phyloP scores from a whole-genome alignment of 2,113 vertebrate species.

The Eulemur macaco region DNA sequence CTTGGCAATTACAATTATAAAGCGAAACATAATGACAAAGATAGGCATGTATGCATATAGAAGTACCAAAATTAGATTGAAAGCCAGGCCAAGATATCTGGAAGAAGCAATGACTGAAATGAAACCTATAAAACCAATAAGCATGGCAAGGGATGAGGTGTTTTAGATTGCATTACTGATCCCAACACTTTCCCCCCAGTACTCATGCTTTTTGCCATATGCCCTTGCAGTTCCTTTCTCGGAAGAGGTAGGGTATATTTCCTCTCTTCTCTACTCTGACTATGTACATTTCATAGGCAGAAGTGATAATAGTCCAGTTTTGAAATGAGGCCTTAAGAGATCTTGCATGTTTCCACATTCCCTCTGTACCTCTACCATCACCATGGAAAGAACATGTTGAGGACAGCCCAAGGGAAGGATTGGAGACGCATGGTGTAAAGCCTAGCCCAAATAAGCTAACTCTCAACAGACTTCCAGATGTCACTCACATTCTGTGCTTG shows the following conservation, averaged over 20 bases:
- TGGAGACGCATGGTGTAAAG: not conserved
- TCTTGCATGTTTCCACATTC: not conserved
- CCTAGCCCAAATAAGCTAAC: not conserved
- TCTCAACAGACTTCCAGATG: no score
- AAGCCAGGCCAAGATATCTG: not conserved
- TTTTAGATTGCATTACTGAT: not conserved
- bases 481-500: not conserved
- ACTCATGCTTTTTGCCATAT: not conserved
- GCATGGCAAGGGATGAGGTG: no score
- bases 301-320: not conserved
- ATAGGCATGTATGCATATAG: accelerated
- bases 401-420: not conserved
- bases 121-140: not conserved
- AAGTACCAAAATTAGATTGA: not conserved
- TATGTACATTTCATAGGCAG: not conserved
- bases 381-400: not conserved
- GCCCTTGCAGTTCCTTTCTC: not conserved
- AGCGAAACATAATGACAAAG: not conserved
- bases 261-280: not conserved
- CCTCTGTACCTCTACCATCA: not conserved
- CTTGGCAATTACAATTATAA: not conserved
- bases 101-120: not conserved
- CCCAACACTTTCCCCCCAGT: not conserved
- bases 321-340: not conserved
- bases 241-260: not conserved